Evolutionary conservation across 1,140 invertebrate genomes (phyloP).

Genomic region (Eciton burchellii): DNA sequence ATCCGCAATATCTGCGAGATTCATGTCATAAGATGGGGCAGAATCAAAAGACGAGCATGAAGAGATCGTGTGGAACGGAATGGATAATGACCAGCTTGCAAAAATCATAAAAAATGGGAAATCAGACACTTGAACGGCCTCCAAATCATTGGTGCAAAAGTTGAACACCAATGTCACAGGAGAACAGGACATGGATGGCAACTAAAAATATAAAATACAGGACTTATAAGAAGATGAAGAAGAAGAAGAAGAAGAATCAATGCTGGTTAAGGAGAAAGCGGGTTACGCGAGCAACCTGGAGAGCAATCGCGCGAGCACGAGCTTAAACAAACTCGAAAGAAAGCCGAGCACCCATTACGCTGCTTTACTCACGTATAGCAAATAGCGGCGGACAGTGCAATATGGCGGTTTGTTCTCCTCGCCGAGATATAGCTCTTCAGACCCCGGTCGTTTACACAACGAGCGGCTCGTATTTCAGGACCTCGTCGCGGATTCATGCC

Average conservation of each 20-base stretch:
- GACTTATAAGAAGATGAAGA: neutral
- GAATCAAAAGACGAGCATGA: no score
- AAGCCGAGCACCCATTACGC: conserved; percentile 6
- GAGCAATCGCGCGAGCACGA: neutral
- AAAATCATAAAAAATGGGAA: no score
- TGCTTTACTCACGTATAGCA: conserved; percentile 4
- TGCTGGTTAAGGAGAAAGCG: neutral
- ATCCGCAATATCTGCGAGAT: no score
- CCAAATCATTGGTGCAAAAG: no score
- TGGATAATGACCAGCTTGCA: no score
- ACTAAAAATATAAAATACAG: no score
- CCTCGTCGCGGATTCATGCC: conserved; percentile 17
- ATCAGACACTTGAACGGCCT: no score
- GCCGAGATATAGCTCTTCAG: conserved; percentile 8
- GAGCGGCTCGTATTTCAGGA: neutral
- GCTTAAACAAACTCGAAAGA: conserved; percentile 45
- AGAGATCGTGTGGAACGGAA: no score
- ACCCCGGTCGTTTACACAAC: conserved; percentile 20
- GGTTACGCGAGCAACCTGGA: conserved; percentile 13
- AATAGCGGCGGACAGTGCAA: neutral
- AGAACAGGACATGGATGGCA: no score
- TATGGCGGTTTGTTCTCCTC: neutral
- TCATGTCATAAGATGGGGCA: no score
- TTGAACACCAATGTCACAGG: no score
- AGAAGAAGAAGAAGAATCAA: neutral